phyloP scores from a whole-genome alignment of 2,797 vertebrate genomes.

The Pteronotus mesoamericanus region DNA sequence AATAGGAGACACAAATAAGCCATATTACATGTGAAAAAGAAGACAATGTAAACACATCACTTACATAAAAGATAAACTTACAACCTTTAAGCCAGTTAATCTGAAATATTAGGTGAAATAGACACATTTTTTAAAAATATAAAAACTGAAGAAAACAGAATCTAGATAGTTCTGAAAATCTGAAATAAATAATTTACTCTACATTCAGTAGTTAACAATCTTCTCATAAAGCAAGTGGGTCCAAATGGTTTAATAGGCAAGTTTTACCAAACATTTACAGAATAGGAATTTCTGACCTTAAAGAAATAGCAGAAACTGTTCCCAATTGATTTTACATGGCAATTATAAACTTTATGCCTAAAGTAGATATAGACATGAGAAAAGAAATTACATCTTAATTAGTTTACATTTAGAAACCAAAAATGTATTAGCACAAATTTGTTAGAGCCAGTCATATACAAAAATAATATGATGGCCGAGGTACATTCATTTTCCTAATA shows the following conservation, averaged over 20 bases:
- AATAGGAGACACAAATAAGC: background rate
- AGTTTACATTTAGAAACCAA: slow-evolving; percentile 14
- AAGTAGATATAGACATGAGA: background rate
- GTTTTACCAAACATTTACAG: background rate
- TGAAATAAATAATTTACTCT: background rate
- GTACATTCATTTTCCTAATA: background rate
- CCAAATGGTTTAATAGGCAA: background rate
- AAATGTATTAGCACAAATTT: background rate
- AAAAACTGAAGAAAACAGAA: background rate
- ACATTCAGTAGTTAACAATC: background rate
- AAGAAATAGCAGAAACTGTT: background rate
- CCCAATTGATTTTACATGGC: background rate
- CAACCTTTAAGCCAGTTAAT: background rate
- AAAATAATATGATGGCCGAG: background rate
- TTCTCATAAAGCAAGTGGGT: background rate
- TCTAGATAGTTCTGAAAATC: background rate
- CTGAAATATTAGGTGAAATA: background rate
- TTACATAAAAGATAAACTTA: background rate
- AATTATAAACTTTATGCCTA: background rate
- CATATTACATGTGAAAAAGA: background rate
- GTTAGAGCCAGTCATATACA: background rate
- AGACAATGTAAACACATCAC: background rate
- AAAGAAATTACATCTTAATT: background rate
- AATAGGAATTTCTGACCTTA: background rate
- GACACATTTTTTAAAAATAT: background rate